These are phyloP conservation scores for Horisme vitalbata DNA, from an alignment of 2,888 invertebrate genomes.

Conservation along the genomic window DNA sequence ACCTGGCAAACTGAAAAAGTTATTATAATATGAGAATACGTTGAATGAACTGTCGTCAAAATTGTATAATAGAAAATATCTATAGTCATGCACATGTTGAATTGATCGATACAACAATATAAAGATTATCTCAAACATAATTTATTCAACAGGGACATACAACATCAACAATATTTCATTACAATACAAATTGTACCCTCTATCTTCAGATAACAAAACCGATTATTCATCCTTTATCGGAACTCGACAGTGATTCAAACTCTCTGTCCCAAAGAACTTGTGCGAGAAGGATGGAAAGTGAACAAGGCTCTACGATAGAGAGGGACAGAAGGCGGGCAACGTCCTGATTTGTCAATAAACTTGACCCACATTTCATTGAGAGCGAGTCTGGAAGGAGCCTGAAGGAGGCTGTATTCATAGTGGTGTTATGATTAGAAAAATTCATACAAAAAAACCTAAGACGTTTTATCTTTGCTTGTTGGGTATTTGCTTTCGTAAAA, in stretches of 20 bases:
- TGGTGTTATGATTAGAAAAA: conserved; percentile 8
- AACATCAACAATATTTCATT: conserved; percentile 15
- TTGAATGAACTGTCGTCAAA: no score
- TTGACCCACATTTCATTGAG: conserved; percentile 80
- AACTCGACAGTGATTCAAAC: conserved; percentile 16
- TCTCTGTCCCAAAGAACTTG: conserved; percentile 14
- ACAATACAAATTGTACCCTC: conserved; percentile 19
- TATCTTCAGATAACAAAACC: conserved; percentile 17
- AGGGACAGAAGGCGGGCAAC: conserved; percentile 58
- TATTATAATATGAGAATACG: no score
- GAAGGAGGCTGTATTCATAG: conserved; percentile 44
- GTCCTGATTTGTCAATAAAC: conserved; percentile 82
- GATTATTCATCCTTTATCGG: conserved; percentile 25
- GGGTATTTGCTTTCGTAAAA: neutral
- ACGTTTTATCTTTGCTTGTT: no score
- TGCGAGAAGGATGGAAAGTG: conserved; percentile 35
- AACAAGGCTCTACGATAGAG: conserved; percentile 35
- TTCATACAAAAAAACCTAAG: no score
- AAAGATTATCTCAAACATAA: conserved; percentile 6
- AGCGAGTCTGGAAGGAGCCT: conserved; percentile 60
- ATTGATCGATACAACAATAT: neutral
- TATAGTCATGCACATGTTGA: neutral
- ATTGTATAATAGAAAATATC: no score
- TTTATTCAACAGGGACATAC: conserved; percentile 9
- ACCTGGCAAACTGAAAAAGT: no score